Base-by-base conservation (phyloP, 2,888 invertebrate species). In the Tortricodes alternella region DNA sequence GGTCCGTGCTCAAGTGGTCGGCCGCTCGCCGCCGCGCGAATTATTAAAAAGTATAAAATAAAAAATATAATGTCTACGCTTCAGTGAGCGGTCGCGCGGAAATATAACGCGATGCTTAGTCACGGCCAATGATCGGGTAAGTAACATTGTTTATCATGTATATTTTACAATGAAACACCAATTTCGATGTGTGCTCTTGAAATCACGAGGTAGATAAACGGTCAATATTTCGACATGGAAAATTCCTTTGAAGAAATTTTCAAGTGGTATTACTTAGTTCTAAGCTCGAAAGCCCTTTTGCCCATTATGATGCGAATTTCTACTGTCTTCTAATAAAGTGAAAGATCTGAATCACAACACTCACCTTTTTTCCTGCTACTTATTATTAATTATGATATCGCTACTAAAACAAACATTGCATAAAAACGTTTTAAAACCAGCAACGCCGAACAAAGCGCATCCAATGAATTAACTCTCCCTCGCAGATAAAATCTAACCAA, bases 41-140 rank as follows among this genome's bases (percentile, higher is more conserved):
- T 85, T 88, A 86, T 84, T 85, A 84, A 85, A 85, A 85, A 81
- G 81, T 78, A 85, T 78, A 81, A 84, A 83, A 83, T 74, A 72
- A 80, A 80, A 82, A 76, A 76, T 74, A 80, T 76, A 71, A 71
- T 67, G 73, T 74, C 75, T 68, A 76, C 74, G 83, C 41, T 79
- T 62, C 58, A 76, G 61, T 58, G 73, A 68, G 81, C 79, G 78
- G 78, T 74, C 79, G 74, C 62, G 74, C 78, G 80, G 71, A 68
- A 79, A 76, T 74, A 73, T 76, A 73, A 73, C 79, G 71, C 71
- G 74, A 58, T 70, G 72, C 75, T 78, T 73, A 72, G 68, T 58
- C 64, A 68, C 64, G 70, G 70, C 71, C 73, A 69, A 77, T 74
- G 67, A 67, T 64, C 64, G 58, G 59, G 52, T 60, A 58, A 21